Evolutionary conservation across 2,797 vertebrate species (phyloP).

Genomic region (Acanthurus lineatus): DNA sequence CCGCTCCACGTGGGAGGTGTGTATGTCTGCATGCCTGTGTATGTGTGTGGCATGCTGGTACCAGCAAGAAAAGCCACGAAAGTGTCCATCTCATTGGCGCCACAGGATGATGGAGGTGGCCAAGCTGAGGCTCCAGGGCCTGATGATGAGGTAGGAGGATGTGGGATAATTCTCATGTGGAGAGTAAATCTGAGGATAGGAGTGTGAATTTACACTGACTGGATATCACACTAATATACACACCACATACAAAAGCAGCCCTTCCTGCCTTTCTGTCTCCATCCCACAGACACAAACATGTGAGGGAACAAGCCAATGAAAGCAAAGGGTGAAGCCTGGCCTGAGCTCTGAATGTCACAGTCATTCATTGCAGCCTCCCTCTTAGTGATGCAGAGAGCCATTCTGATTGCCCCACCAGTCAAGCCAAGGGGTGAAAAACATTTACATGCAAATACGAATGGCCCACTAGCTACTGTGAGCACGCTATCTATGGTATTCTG

Average conservation of each 20-base stretch:
- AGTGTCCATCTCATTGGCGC: conserved; percentile 56
- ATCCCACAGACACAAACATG: conserved; percentile 67
- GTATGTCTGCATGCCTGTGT: conserved; percentile 7
- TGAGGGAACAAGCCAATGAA: conserved; percentile 66
- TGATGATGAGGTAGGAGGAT: conserved; percentile 58
- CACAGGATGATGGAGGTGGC: conserved; percentile 43
- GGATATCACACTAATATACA: conserved; percentile 28
- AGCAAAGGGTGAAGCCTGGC: conserved; percentile 68
- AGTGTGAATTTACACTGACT: conserved; percentile 56
- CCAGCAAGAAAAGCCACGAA: conserved; percentile 32
- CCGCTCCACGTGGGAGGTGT: conserved; percentile 68
- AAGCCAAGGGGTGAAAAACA: conserved; percentile 82
- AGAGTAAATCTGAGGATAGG: conserved; percentile 55
- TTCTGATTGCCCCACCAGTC: conserved; percentile 83
- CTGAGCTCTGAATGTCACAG: conserved; percentile 79
- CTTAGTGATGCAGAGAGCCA: conserved; percentile 81
- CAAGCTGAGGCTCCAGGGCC: conserved; percentile 28
- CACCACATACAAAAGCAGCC: conserved; percentile 26
- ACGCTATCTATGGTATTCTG: conserved; percentile 67
- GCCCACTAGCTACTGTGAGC: conserved; percentile 71
- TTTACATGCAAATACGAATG: conserved; percentile 88
- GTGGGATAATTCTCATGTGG: conserved; percentile 57
- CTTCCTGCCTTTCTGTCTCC: conserved; percentile 46
- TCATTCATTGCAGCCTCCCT: conserved; percentile 77
- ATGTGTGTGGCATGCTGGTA: conserved; percentile 31